Evolutionary conservation across 1,140 invertebrate genomes (phyloP), one percentile per base, ranked within the genome.

Genomic region (Papilio aristodemus): DNA sequence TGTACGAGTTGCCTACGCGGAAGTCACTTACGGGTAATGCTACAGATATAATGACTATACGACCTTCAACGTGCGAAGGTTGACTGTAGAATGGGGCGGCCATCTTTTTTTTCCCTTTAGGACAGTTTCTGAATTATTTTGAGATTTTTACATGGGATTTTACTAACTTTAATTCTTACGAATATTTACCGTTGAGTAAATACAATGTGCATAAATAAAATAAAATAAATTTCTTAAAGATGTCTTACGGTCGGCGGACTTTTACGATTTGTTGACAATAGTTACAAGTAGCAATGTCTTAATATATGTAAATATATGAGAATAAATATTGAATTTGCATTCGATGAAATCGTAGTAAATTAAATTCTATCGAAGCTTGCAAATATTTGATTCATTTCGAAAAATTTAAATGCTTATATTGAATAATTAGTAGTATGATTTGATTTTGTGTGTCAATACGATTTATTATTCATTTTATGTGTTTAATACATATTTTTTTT

Each of bases 1-100:
- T 41, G 60, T 62, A 27, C 38, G 60, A 41, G 17, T 6, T 27
- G 60, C 38, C 60, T 63, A 63, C 60, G 37, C 60, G 60, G 60
- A 63, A 63, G 60, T 63, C 37, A 39, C 22, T 39, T 60, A 60
- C 58, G 17, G n/a, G 60, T 63, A 63, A 43, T 63, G 60, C 38
- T 63, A 63, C 38, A 63, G 38, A 63, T 63, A 63, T 63, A 63
- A 63, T 43, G 60, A 27, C 37, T 19, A 13, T 25, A 43, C 38
- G 38, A 63, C 60, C 60, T 63, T 41, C 38, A 7, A 11, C 13
- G 4, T 14, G 19, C 39, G 60, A 39, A 63, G 60, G 60, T 63
- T 43, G 37, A 27, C 38, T 63, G 17, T 27, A n/a, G 37, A 60
- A 19, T 60, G 32, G 58, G 58, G n/a, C 6, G 14, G 32, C 58